Percentiles rank a stretch among this genome's conserved stretches.
These are phyloP conservation scores for Phania funesta DNA, from an alignment of 2,888 invertebrate species.

Conservation along the genomic window DNA sequence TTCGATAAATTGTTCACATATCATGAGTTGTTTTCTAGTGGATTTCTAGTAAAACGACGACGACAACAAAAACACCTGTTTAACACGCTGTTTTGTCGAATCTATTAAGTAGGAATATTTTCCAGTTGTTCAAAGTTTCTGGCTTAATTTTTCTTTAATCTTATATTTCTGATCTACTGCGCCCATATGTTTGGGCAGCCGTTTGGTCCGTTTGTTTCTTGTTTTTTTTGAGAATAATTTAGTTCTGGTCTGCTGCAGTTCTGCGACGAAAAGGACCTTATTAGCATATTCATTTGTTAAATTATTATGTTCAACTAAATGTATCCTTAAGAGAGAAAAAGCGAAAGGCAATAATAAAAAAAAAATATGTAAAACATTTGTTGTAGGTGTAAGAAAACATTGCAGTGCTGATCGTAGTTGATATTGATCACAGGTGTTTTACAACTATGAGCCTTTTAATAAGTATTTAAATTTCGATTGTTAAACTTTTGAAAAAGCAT, in stretches of 20 bases:
- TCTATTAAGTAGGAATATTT: background rate
- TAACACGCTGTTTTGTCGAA: background rate
- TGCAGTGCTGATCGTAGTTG: background rate
- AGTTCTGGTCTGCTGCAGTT: constrained; percentile 45
- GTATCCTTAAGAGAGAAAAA: constrained; percentile 2
- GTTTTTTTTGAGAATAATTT: constrained; percentile 54
- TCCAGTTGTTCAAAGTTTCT: constrained; percentile 6
- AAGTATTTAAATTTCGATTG: constrained; percentile 11
- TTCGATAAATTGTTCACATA: background rate
- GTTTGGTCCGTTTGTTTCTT: background rate
- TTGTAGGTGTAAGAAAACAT: constrained; percentile 49
- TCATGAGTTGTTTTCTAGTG: background rate
- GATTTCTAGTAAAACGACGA: constrained; percentile 5
- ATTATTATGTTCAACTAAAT: constrained; percentile 5
- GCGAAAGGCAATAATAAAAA: background rate
- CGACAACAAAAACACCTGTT: constrained; percentile 46
- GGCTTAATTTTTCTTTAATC: constrained; percentile 2
- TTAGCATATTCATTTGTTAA: constrained; percentile 53
- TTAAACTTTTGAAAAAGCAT: background rate
- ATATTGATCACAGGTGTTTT: constrained; percentile 51
- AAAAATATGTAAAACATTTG: constrained; percentile 8
- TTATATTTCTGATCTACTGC: background rate
- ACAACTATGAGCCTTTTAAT: background rate
- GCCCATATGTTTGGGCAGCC: constrained; percentile 15
- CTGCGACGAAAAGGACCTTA: constrained; percentile 44